Conservation (phyloP, 1,140 invertebrate genomes). For the Trichomalopsis sarcophagae region DNA sequence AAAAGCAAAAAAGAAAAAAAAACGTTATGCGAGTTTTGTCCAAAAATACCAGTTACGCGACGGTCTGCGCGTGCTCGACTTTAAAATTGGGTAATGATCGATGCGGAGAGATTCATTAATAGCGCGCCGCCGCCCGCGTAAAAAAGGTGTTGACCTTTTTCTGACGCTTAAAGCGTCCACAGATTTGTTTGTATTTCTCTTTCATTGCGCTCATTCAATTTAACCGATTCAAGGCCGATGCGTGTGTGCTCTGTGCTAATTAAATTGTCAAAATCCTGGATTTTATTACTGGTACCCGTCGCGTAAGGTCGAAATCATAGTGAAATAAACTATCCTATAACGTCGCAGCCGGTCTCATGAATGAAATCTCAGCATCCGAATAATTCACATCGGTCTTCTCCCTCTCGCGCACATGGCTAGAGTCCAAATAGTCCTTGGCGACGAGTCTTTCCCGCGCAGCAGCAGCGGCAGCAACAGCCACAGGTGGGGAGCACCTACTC, state of each 20-base stretch:
- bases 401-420: slow-evolving; percentile 31
- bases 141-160: slow-evolving; percentile 1
- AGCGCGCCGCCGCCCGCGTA: background rate
- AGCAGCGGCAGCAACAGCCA: background rate
- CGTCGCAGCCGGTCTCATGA: background rate
- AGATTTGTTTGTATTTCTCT: background rate
- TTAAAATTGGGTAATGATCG: slow-evolving; percentile 4
- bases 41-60: too few relatives aligned
- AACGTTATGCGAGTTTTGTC: too few relatives aligned
- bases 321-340: too few relatives aligned
- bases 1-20: background rate
- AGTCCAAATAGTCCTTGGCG: slow-evolving; percentile 42
- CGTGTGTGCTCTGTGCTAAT: background rate
- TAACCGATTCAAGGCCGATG: background rate
- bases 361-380: background rate
- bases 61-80: background rate
- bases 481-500: slow-evolving; percentile 48
- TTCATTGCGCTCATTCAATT: background rate
- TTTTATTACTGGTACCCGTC: too few relatives aligned
- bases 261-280: too few relatives aligned
- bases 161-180: background rate
- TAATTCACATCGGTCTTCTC: background rate
- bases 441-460: background rate
- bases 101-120: background rate
- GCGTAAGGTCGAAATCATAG: too few relatives aligned